Base-by-base conservation (phyloP, 92 coral and sea anemone species). In the Parazoanthus darwini region DNA sequence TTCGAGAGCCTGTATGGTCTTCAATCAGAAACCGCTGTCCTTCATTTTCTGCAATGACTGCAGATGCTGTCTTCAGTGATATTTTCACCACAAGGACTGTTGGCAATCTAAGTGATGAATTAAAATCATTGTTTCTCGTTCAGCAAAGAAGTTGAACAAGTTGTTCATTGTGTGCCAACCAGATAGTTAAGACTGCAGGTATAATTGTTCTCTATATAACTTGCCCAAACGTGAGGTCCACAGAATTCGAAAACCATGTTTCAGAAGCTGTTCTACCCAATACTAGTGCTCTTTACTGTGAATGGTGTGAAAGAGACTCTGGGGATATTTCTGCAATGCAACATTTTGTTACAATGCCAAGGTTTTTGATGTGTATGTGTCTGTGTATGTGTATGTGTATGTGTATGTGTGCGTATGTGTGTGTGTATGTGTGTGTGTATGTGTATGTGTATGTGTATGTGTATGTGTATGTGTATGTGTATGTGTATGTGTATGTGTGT, bases 121-220 rank as follows among this genome's bases (percentile, higher is more conserved):
- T 90, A 25, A 90, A 79, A 29, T 86, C 92, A 68, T 79, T 90
- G 73, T 86, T 85, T 44, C 81, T 86, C 36, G 51, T 90, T 90
- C 87, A 90, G 66, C 92, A 90, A 80, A 36, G 71, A 4, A 90
- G 81, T 86, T 89, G 79, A 46, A 43, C 92, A 1, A 20, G 63
- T 86, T 90, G 89, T 44, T 6, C 86, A 78, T 54, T 66, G 42
- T 90, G 92, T 86, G 81, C 33, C 80, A 85, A 86, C 48, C 89
- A 90, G n/a, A 85, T 90, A 33, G 63, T 79, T 42, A 36, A 90
- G 36, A 79, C 20, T 43, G 63, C 92, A 67, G 3, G 81, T 26
- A 85, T 79, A 86, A 38, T 90, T 85, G 89, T 86, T 6, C 65
- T 90, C 46, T 86, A 90, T 65, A 85, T 89, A 54, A 89, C 89